Conservation (phyloP, 2,797 vertebrate genomes). For the Coendou prehensilis region DNA sequence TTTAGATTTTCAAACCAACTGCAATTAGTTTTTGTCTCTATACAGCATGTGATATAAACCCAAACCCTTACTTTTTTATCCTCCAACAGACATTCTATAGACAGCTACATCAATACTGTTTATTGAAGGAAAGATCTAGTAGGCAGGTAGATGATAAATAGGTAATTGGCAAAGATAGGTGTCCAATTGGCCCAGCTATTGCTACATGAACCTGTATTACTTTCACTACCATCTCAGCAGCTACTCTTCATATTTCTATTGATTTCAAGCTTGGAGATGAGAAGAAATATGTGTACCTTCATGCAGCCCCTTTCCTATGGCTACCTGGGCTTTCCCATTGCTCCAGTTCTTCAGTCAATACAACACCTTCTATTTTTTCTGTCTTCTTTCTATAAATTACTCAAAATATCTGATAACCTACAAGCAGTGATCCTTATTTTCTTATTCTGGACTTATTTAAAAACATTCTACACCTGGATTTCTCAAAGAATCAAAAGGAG, state of each 20-base stretch:
- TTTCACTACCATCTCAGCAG: neutral
- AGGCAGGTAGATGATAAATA: neutral
- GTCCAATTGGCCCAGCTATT: neutral
- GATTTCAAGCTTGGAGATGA: neutral
- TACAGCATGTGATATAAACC: neutral
- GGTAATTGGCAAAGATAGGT: neutral
- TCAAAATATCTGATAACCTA: constrained; percentile 17
- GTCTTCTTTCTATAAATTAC: neutral
- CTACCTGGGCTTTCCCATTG: neutral
- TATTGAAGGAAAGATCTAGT: neutral
- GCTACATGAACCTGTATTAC: neutral
- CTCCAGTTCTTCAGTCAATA: neutral
- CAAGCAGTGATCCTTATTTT: constrained; percentile 34
- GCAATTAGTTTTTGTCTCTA: neutral
- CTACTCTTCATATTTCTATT: neutral
- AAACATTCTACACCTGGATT: neutral
- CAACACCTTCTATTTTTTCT: neutral
- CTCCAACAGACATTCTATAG: neutral
- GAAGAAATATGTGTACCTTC: neutral
- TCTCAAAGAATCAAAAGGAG: neutral
- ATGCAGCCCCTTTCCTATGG: neutral
- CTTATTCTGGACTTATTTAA: neutral
- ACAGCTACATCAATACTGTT: neutral
- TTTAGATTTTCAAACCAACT: neutral
- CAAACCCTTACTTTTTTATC: neutral